Conservation (phyloP, 37 sponge, comb jelly and placozoan species). For the Eunapius fragilis region DNA sequence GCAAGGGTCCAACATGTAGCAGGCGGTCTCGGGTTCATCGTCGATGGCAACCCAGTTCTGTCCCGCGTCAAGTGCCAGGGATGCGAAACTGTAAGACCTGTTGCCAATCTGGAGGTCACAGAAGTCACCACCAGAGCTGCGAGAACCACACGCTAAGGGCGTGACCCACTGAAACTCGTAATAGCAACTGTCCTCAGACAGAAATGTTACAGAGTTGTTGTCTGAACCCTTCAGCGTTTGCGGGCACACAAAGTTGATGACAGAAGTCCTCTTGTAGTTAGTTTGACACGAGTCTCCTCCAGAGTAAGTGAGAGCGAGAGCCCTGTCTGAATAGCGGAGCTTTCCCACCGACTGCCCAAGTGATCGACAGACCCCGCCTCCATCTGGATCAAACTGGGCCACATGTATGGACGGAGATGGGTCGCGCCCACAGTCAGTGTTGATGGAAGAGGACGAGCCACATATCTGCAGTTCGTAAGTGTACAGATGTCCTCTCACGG, state of each 20-base stretch:
- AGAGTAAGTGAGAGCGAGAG: constrained; percentile 48
- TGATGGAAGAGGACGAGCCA: not conserved
- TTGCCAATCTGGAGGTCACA: constrained; percentile 38
- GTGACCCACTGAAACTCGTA: constrained; percentile 81
- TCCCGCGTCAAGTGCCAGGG: constrained; percentile 30
- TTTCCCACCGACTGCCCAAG: constrained; percentile 37
- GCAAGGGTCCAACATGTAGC: constrained; percentile 71
- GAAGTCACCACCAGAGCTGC: constrained; percentile 10
- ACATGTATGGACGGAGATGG: constrained; percentile 1
- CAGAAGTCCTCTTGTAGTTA: constrained; percentile 47
- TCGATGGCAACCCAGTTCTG: constrained; percentile 52
- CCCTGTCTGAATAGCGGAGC: constrained; percentile 60
- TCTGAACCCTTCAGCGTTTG: not conserved
- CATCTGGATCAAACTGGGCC: constrained; percentile 2
- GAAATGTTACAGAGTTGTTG: constrained; percentile 19
- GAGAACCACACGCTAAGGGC: constrained; percentile 43
- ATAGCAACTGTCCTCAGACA: constrained; percentile 60
- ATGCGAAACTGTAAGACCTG: constrained; percentile 48
- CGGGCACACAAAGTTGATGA: constrained; percentile 66
- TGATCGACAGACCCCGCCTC: constrained; percentile 16
- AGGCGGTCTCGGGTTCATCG: constrained; percentile 6
- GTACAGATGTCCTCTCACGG: not conserved
- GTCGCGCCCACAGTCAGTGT: not conserved
- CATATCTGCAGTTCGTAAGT: constrained; percentile 47
- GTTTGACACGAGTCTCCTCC: constrained; percentile 62